A percentile compares a stretch with the other conserved stretches of the same genome.
Evolutionary conservation across 2,888 invertebrate genomes (phyloP).

Genomic region (Andrena marginata): DNA sequence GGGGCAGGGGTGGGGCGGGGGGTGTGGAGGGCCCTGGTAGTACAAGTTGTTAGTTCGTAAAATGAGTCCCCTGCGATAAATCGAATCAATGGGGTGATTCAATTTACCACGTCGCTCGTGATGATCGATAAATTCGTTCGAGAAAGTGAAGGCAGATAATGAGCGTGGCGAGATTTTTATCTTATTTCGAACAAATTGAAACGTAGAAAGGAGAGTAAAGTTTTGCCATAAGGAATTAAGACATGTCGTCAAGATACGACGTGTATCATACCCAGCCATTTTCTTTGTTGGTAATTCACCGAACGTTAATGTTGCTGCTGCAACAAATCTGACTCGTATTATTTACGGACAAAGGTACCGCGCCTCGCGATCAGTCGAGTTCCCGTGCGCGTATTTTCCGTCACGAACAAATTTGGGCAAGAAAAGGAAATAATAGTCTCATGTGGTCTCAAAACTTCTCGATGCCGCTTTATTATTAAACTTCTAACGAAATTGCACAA

Average conservation of each 20-base stretch:
- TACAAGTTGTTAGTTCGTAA: constrained; percentile 34
- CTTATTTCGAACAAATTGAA: constrained; percentile 51
- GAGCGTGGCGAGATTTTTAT: constrained; percentile 76
- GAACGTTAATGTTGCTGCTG: constrained; percentile 29
- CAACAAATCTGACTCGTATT: constrained; percentile 36
- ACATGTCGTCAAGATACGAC: constrained; percentile 44
- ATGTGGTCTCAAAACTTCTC: not conserved
- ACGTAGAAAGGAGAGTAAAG: constrained; percentile 45
- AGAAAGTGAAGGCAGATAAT: constrained; percentile 80
- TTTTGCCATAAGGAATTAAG: constrained; percentile 54
- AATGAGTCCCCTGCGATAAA: constrained; percentile 45
- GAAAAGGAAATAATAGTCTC: not conserved
- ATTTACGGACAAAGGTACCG: not conserved
- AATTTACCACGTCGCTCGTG: constrained; percentile 42
- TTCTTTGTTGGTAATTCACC: constrained; percentile 15
- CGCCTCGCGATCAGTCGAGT: not conserved
- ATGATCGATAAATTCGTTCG: constrained; percentile 41
- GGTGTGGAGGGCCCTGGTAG: constrained; percentile 18
- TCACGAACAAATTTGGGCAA: constrained; percentile 5
- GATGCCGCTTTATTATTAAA: not conserved
- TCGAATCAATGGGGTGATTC: constrained; percentile 50
- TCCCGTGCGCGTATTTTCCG: constrained; percentile 4
- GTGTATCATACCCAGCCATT: constrained; percentile 41
- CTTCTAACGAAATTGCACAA: constrained; percentile 1
- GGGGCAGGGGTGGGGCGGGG: no score